Base-by-base conservation (phyloP, 92 coral and sea anemone species). In the Chrysogorgia sp. region DNA sequence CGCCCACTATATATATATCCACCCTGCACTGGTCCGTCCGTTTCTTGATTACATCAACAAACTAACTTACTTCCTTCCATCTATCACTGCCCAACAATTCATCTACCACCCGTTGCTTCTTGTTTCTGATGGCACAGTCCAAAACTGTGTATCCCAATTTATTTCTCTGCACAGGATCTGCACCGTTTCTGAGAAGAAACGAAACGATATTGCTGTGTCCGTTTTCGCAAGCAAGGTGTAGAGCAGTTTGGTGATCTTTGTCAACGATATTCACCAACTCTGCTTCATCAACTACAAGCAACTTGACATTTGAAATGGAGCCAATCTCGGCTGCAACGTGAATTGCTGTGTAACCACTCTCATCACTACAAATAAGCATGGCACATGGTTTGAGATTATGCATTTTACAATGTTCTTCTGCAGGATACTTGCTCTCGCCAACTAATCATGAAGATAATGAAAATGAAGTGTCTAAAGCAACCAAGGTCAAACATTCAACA, bases 21-120 rank as follows among this genome's bases (percentile, higher is more conserved):
- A n/a, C n/a, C n/a, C n/a, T n/a, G n/a, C n/a, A n/a, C n/a, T n/a
- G n/a, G n/a, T n/a, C n/a, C n/a, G n/a, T n/a, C n/a, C n/a, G n/a
- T n/a, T n/a, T n/a, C n/a, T n/a, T n/a, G n/a, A n/a, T n/a, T n/a
- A n/a, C n/a, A n/a, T n/a, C n/a, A n/a, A n/a, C n/a, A n/a, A n/a
- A n/a, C n/a, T n/a, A n/a, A 71, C 64, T 71, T 17, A 66, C 74
- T 20, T 34, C 32, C 48, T 25, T 66, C 74, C 74, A 66, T 6
- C 45, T 28, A 23, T 66, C 56, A 32, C 74, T 66, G 10, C 24
- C 50, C 74, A 66, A 24, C 49, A 66, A 10, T 31, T 66, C 74
- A 8, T 66, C 34, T 10, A 67, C 74, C 10, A 24, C 58, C 12
- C 30, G 29, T 20, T 66, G 55, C 20, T 67, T 52, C 25, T 67